These are phyloP conservation scores for Zaprionus capensis DNA, from an alignment of 1,140 invertebrate genomes.

Conservation along the genomic window DNA sequence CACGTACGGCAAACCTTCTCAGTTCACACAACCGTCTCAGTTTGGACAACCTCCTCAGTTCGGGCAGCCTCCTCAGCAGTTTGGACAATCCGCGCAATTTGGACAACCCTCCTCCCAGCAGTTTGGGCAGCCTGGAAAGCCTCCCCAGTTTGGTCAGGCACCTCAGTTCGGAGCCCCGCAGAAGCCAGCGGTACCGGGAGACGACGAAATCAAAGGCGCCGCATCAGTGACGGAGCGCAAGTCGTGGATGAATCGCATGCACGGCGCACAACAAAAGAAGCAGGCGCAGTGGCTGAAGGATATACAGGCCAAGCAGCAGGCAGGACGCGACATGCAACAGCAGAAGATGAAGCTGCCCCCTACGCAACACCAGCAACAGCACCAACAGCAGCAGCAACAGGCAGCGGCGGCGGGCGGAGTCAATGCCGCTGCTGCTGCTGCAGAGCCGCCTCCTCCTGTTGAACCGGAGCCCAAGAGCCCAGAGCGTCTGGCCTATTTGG, in stretches of 20 bases:
- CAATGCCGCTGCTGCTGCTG: not conserved
- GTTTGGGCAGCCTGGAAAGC: not conserved
- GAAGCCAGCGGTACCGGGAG: not conserved
- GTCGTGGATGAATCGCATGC: conserved; percentile 70
- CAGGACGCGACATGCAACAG: conserved; percentile 53
- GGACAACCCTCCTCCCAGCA: not conserved
- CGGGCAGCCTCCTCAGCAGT: not conserved
- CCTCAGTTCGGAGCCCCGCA: not conserved
- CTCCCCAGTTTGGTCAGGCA: not conserved
- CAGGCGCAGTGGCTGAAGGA: conserved; percentile 63
- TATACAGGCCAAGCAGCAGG: conserved; percentile 64
- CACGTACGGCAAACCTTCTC: not conserved
- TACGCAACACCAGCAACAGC: not conserved
- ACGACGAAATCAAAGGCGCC: conserved; percentile 23
- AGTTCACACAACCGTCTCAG: not conserved
- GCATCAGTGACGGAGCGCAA: conserved; percentile 43
- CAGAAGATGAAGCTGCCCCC: conserved; percentile 38
- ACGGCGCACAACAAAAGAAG: conserved; percentile 58
- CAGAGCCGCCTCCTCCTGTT: not conserved
- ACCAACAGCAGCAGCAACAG: not conserved
- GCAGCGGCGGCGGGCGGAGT: not conserved
- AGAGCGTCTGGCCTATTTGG: conserved; percentile 60
- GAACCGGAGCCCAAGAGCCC: conserved; percentile 38
- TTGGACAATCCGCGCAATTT: not conserved
- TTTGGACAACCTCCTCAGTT: not conserved